A percentile compares a stretch with the other conserved stretches of the same genome.
Conservation (phyloP, 1,140 invertebrate genomes). For the Scaptomyza hsui region DNA sequence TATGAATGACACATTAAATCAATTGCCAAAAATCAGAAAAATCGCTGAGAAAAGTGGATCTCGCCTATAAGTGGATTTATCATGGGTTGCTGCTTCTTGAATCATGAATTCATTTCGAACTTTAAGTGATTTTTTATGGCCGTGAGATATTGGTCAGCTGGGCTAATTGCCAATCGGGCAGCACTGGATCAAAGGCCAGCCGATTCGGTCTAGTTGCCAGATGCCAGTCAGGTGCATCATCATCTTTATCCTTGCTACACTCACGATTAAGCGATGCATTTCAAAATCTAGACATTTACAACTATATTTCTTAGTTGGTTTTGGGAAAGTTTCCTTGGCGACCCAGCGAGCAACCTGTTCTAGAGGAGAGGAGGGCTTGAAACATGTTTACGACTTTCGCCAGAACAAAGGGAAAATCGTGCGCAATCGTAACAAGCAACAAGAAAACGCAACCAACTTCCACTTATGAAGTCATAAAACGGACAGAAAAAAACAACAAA, state of each 20-base stretch:
- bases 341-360: slow-evolving; percentile 15
- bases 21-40: slow-evolving; percentile 83
- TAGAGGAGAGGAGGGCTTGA: background rate
- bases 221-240: slow-evolving; percentile 53
- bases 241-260: slow-evolving; percentile 8
- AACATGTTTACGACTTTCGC: slow-evolving; percentile 78
- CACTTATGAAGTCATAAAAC: slow-evolving; percentile 43
- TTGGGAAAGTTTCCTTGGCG: slow-evolving; percentile 38
- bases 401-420: slow-evolving; percentile 74
- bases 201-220: slow-evolving; percentile 24
- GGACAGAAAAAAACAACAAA: slow-evolving; percentile 14
- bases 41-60: slow-evolving; percentile 55
- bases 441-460: too few species aligned
- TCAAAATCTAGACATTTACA: slow-evolving; percentile 76
- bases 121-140: slow-evolving; percentile 73
- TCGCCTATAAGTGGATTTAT: slow-evolving; percentile 73
- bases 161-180: slow-evolving; percentile 52
- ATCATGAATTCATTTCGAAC: slow-evolving; percentile 70
- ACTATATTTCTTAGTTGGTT: slow-evolving; percentile 61
- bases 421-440: slow-evolving; percentile 62
- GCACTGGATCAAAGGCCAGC: slow-evolving; percentile 27
- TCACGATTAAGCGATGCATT: slow-evolving; percentile 73
- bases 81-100: slow-evolving; percentile 29
- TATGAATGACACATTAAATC: slow-evolving; percentile 84
- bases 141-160: slow-evolving; percentile 73